phyloP scores from a whole-genome alignment of 2,888 invertebrate species.

The Muschampia plurimacula region DNA sequence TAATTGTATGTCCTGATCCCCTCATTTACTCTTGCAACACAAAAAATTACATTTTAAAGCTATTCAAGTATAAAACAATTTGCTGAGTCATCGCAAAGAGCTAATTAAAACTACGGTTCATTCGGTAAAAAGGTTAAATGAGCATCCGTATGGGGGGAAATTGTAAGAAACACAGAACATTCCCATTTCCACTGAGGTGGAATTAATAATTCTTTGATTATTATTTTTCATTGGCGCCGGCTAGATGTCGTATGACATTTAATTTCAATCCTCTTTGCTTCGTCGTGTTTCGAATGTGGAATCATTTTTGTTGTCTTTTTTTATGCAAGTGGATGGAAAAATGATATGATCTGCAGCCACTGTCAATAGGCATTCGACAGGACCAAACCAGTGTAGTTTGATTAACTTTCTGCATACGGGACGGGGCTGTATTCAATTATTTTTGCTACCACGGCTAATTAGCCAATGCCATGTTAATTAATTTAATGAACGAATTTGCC shows the following conservation, averaged over 20 bases:
- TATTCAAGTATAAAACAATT: constrained; percentile 8
- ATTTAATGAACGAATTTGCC: constrained; percentile 36
- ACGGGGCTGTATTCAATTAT: constrained; percentile 43
- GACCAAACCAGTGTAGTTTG: constrained; percentile 50
- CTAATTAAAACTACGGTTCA: constrained; percentile 22
- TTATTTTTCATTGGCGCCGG: constrained; percentile 57
- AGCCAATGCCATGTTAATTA: constrained; percentile 38
- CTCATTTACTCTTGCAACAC: no score
- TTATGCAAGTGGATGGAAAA: constrained; percentile 50
- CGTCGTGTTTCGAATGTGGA: constrained; percentile 53
- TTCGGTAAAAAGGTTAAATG: constrained; percentile 18
- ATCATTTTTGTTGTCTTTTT: constrained; percentile 54
- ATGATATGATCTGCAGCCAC: constrained; percentile 49
- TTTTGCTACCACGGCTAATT: constrained; percentile 39
- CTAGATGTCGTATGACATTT: constrained; percentile 61
- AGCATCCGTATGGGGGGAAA: constrained; percentile 9
- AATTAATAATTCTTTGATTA: constrained; percentile 52
- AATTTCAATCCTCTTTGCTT: constrained; percentile 68
- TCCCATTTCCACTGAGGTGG: constrained; percentile 43
- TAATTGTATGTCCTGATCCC: no score
- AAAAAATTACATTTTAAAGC: neutral
- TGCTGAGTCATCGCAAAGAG: neutral
- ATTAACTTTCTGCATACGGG: constrained; percentile 52
- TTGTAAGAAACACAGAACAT: constrained; percentile 21
- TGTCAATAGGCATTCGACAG: constrained; percentile 51